phyloP scores from a whole-genome alignment of 30 jellyfish, hydroid and myxozoan genomes.

The Rhopilema esculentum region DNA sequence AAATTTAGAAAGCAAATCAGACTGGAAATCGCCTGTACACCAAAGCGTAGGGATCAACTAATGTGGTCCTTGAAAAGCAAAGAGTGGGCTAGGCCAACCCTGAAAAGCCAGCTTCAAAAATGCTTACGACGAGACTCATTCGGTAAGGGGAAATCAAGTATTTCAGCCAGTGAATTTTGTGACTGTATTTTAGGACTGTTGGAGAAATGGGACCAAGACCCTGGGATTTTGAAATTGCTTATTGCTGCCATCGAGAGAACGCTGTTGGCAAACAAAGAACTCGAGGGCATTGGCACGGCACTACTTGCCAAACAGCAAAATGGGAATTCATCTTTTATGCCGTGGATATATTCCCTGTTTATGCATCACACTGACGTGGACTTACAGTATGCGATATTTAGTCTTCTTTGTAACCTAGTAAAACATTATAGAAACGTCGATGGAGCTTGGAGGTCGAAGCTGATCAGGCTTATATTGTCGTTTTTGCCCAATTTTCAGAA shows the following conservation, averaged over 20 bases:
- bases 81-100: conserved; percentile 39
- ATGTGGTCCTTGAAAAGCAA: conserved; percentile 5
- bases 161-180: not conserved
- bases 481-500: not conserved
- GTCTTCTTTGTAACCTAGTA: not conserved
- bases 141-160: not conserved
- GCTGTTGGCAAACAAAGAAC: conserved; percentile 1
- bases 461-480: not conserved
- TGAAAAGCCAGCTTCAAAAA: conserved; percentile 21
- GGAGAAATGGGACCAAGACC: conserved; percentile 21
- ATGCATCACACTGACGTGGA: not conserved
- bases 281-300: not conserved
- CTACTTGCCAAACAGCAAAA: not conserved
- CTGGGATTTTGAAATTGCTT: conserved; percentile 6
- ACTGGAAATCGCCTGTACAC: not conserved
- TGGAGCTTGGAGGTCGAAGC: not conserved
- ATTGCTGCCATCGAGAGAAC: conserved; percentile 20
- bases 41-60: not conserved
- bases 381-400: not conserved
- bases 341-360: not conserved
- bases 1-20: not conserved
- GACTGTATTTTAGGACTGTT: conserved; percentile 1
- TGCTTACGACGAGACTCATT: not conserved
- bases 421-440: not conserved
- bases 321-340: not conserved